Conservation (phyloP, 2,888 invertebrate genomes). For the Stictocephala bisonia region DNA sequence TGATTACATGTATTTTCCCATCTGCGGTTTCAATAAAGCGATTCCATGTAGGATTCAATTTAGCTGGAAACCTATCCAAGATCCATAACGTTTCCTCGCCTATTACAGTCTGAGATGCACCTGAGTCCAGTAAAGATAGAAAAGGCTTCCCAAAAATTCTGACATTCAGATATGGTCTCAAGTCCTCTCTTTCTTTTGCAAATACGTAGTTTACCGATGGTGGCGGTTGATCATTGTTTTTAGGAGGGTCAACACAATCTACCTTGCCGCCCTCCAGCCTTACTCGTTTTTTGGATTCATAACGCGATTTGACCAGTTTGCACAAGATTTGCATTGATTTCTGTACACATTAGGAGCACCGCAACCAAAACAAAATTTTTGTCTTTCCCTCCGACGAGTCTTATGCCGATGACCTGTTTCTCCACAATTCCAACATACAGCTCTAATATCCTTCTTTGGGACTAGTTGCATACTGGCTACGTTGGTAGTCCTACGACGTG, state of each 20-base stretch:
- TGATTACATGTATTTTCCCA: not conserved
- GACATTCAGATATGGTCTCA: not conserved
- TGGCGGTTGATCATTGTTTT: not conserved
- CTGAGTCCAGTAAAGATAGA: not conserved
- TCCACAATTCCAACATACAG: constrained; percentile 35
- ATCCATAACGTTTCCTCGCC: not conserved
- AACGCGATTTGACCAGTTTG: no score
- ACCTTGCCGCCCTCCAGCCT: constrained; percentile 3
- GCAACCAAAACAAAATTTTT: constrained; percentile 9
- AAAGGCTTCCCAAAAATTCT: not conserved
- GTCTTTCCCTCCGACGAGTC: not conserved
- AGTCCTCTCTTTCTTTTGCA: not conserved
- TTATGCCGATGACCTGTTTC: constrained; percentile 7
- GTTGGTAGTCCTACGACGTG: not conserved
- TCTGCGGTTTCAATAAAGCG: not conserved
- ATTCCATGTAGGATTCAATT: not conserved
- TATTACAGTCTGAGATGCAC: not conserved
- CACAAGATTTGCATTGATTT: not conserved
- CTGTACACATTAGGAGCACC: not conserved
- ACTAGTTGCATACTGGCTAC: not conserved
- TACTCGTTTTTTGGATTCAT: constrained; percentile 25
- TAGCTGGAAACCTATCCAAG: not conserved
- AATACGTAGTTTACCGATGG: not conserved
- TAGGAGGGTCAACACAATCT: not conserved
- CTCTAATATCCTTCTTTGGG: not conserved